Evolutionary conservation across 1,140 invertebrate genomes (phyloP).

Genomic region (Lasioglossum albipes): DNA sequence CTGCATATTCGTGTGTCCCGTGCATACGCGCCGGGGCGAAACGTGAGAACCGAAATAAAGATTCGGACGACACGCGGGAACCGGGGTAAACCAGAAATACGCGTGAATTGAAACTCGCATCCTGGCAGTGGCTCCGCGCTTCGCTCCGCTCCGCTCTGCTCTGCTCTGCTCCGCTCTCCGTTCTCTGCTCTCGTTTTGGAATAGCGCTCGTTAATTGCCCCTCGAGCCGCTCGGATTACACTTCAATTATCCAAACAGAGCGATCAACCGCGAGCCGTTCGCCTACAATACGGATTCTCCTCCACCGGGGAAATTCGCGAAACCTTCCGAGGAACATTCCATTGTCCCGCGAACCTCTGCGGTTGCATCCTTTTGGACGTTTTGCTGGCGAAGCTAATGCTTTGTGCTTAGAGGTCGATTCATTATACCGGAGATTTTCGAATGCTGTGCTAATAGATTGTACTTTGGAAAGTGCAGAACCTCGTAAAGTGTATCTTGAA

Average conservation of each 20-base stretch:
- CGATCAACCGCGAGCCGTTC: neutral
- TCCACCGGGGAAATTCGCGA: neutral
- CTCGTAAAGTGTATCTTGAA: no score
- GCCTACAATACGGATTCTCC: neutral
- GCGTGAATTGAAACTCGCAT: constrained; percentile 52
- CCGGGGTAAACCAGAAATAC: constrained; percentile 60
- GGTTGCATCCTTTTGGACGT: no score
- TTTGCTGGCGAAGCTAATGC: no score
- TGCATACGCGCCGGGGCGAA: constrained; percentile 48
- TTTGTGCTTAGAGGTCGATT: no score
- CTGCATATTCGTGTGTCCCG: constrained; percentile 14
- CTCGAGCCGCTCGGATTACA: constrained; percentile 44
- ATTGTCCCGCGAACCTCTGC: no score
- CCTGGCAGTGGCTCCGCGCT: constrained; percentile 21
- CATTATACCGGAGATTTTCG: no score
- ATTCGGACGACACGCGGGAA: constrained; percentile 60
- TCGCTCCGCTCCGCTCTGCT: no score
- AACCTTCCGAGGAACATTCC: no score
- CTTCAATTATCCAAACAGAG: constrained; percentile 44
- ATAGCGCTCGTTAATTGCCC: constrained; percentile 43
- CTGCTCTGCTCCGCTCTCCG: neutral
- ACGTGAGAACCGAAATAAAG: constrained; percentile 68
- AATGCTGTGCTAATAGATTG: no score
- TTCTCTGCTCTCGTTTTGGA: constrained; percentile 32
- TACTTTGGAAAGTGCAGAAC: no score